phyloP scores from a whole-genome alignment of 2,113 vertebrate genomes.

The Corvus cornix region DNA sequence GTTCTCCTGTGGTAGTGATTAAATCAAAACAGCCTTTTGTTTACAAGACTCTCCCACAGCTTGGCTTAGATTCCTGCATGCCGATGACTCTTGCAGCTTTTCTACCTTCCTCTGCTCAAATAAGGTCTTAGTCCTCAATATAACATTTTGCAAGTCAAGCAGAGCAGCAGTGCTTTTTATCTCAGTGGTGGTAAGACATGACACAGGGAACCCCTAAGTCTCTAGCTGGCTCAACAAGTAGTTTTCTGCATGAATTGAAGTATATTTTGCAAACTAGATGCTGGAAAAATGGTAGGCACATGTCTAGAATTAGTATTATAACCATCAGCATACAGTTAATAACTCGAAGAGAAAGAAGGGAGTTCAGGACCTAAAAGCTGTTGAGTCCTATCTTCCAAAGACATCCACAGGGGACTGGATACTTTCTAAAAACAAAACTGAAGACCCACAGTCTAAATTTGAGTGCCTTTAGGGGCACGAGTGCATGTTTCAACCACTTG shows the following conservation, averaged over 20 bases:
- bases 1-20: background rate
- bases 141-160: background rate
- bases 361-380: background rate
- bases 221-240: background rate
- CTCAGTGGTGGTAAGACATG: fast-evolving
- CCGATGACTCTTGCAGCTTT: background rate
- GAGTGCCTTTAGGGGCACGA: background rate
- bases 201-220: background rate
- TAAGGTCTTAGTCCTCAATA: background rate
- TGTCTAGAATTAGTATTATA: background rate
- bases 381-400: background rate
- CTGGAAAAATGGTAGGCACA: background rate
- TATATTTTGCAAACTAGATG: background rate
- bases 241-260: background rate
- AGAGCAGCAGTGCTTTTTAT: background rate
- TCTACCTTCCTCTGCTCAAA: background rate
- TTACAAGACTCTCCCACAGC: background rate
- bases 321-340: background rate
- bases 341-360: background rate
- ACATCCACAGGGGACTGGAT: background rate
- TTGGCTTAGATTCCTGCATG: background rate
- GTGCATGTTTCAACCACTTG: background rate
- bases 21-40: background rate
- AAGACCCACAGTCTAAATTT: background rate
- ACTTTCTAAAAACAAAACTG: background rate